Conservation (phyloP, 2,888 invertebrate species). For the Trichogramma evanescens region DNA sequence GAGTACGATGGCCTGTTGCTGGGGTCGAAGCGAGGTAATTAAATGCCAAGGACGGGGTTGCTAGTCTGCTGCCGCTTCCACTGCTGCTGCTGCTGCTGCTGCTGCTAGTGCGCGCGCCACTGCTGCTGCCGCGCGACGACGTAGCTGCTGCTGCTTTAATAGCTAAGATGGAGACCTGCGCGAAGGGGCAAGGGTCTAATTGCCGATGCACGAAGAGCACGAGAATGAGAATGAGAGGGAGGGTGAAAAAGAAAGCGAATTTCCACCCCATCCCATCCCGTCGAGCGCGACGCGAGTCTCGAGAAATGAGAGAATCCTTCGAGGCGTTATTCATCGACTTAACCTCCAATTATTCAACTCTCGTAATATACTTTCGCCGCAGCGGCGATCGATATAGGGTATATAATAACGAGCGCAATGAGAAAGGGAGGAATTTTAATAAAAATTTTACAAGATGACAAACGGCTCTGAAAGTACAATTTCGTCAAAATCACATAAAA, state of each 20-base stretch:
- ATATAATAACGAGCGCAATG: too few relatives aligned
- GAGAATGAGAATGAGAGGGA: too few relatives aligned
- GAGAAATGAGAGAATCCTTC: constrained; percentile 30
- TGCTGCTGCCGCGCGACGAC: background rate
- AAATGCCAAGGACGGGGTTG: constrained; percentile 45
- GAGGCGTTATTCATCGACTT: constrained; percentile 39
- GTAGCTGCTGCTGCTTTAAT: constrained; percentile 29
- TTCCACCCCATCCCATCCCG: constrained; percentile 17
- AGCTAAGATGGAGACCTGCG: constrained; percentile 33
- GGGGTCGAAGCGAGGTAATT: constrained; percentile 40
- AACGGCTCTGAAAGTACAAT: too few relatives aligned
- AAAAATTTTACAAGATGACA: too few relatives aligned
- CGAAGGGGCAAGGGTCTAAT: constrained; percentile 39
- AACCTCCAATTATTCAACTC: constrained; percentile 22
- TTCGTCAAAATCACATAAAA: too few relatives aligned
- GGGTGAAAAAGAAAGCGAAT: constrained; percentile 22
- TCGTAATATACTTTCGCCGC: too few relatives aligned
- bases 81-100: constrained; percentile 1
- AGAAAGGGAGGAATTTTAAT: too few relatives aligned
- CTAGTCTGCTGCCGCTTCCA: constrained; percentile 21
- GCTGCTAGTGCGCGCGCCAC: constrained; percentile 18
- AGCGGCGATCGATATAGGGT: too few relatives aligned
- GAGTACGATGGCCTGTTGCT: constrained; percentile 40
- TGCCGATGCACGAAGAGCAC: constrained; percentile 41
- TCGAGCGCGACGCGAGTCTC: constrained; percentile 18